Conservation (phyloP, 1,140 invertebrate species). For the Pantala flavescens region DNA sequence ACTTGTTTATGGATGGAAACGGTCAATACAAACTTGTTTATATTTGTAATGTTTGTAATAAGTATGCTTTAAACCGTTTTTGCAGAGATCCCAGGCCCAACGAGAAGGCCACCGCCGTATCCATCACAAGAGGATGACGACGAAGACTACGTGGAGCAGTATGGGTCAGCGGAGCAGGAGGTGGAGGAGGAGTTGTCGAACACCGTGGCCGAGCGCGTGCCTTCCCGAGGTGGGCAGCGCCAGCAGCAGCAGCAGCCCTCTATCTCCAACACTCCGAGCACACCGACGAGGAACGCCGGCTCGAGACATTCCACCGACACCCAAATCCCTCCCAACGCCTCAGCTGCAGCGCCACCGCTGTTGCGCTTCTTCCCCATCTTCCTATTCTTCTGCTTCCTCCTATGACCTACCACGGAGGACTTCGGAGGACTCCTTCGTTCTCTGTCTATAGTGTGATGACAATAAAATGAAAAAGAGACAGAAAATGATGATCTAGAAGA, state of each 20-base stretch:
- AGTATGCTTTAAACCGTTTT: no score
- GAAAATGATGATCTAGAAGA: no score
- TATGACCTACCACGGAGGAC: not conserved
- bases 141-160: conserved; percentile 12
- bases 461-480: not conserved
- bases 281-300: not conserved
- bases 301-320: not conserved
- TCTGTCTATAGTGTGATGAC: not conserved
- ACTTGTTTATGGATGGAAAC: no score
- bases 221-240: conserved; percentile 34
- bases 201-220: not conserved
- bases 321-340: not conserved
- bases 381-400: not conserved
- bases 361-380: not conserved
- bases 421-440: no score
- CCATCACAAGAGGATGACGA: not conserved
- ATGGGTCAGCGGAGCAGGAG: conserved; percentile 11
- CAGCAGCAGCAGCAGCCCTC: conserved; percentile 52
- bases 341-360: not conserved
- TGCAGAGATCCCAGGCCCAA: conserved; percentile 12
- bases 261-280: conserved; percentile 29
- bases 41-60: no score
- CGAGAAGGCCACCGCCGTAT: not conserved
- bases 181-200: conserved; percentile 13
- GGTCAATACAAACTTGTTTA: no score